Evolutionary conservation across 2,797 vertebrate genomes (phyloP).

Genomic region (Petrocephalus sullivani): DNA sequence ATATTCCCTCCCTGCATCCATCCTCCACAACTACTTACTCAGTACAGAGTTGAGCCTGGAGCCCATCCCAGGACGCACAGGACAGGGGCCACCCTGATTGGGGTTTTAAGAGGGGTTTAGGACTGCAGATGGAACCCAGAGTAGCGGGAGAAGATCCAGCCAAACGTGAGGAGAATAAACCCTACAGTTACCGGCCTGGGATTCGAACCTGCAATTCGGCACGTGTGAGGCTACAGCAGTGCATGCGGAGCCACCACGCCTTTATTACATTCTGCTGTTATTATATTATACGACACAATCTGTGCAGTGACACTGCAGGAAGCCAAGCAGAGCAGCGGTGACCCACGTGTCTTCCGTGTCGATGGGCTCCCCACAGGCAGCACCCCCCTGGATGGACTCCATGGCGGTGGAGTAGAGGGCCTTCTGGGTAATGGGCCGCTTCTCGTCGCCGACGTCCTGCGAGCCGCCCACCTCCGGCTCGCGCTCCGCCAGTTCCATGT

Average conservation of each 20-base stretch:
- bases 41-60: not conserved
- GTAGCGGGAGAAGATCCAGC: not conserved
- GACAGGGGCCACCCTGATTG: not conserved
- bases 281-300: not conserved
- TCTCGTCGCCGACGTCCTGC: slow-evolving; percentile 77
- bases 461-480: slow-evolving; percentile 83
- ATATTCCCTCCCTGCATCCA: not conserved
- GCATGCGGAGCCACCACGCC: no score
- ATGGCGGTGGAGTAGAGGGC: slow-evolving; percentile 96
- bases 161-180: not conserved
- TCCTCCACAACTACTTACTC: not conserved
- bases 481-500: slow-evolving; percentile 87
- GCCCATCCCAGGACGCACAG: not conserved
- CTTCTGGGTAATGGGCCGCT: slow-evolving; percentile 89
- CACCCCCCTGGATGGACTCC: slow-evolving; percentile 97
- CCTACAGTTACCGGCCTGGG: not conserved
- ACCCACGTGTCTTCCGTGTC: slow-evolving; percentile 94
- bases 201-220: not conserved
- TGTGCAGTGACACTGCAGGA: not conserved
- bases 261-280: not conserved
- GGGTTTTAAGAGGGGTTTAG: not conserved
- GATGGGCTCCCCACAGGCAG: slow-evolving; percentile 82
- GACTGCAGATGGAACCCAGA: not conserved
- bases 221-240: not conserved
- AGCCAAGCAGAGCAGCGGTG: not conserved